A percentile compares a stretch with the other conserved stretches of the same genome.
Conservation (phyloP, 2,888 invertebrate genomes). For the Ornithoptera alexandrae region DNA sequence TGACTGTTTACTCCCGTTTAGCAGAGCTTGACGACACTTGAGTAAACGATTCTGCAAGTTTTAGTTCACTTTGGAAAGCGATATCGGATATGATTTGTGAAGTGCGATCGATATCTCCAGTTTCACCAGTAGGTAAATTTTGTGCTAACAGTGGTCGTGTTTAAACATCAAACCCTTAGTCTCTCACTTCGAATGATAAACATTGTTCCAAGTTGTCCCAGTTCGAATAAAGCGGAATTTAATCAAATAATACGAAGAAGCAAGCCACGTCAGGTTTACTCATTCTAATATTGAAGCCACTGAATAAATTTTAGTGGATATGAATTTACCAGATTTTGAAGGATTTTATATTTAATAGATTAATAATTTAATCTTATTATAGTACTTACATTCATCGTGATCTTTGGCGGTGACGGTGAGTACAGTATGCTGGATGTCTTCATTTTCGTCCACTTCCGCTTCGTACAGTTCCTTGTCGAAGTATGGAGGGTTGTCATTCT, state of each 20-base stretch:
- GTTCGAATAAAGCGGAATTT: slow-evolving; percentile 4
- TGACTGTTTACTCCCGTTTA: slow-evolving; percentile 28
- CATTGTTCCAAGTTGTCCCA: slow-evolving; percentile 9
- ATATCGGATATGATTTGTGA: slow-evolving; percentile 30
- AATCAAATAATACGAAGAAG: slow-evolving; percentile 21
- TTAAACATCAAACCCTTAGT: slow-evolving; percentile 20
- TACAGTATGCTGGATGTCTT: slow-evolving; percentile 97
- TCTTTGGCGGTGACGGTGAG: slow-evolving; percentile 99
- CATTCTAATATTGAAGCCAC: slow-evolving; percentile 3
- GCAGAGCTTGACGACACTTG: slow-evolving; percentile 28
- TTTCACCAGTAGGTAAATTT: slow-evolving; percentile 23
- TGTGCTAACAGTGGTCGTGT: slow-evolving; percentile 13
- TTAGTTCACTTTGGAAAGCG: slow-evolving; percentile 21
- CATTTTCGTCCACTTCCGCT: slow-evolving; percentile 98
- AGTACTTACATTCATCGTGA: slow-evolving; percentile 97
- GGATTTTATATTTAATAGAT: not conserved
- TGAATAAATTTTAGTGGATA: slow-evolving; percentile 10
- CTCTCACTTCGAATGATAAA: slow-evolving; percentile 20
- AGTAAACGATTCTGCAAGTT: slow-evolving; percentile 25
- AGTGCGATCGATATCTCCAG: slow-evolving; percentile 24
- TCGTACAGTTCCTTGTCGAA: slow-evolving; percentile 98
- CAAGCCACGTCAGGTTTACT: slow-evolving; percentile 4
- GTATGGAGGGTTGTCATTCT: slow-evolving; percentile 99
- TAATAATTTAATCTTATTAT: not conserved
- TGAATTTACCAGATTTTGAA: not conserved